Conservation (phyloP, 2,797 vertebrate species). For the Triplophysa yarkandensis region DNA sequence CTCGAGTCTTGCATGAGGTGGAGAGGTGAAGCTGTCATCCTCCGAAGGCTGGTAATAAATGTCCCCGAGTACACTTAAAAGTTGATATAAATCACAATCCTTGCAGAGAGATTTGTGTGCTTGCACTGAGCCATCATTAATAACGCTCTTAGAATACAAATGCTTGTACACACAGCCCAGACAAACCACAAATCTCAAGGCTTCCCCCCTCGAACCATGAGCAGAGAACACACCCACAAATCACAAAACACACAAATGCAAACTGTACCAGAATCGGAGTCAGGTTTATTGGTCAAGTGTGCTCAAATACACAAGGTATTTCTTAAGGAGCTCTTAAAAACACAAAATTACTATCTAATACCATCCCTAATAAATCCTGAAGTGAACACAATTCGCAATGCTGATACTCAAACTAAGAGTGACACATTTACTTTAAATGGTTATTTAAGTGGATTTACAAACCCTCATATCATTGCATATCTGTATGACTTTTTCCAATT, state of each 20-base stretch:
- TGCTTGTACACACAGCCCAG: constrained; percentile 43
- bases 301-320: no score
- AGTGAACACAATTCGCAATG: no score
- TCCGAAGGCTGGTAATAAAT: constrained; percentile 37
- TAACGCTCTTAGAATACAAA: constrained; percentile 53
- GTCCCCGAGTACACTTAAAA: constrained; percentile 43
- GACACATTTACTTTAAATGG: not conserved
- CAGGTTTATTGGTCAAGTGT: no score
- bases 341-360: no score
- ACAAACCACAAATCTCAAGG: constrained; percentile 5
- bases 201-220: not conserved
- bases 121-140: constrained; percentile 54
- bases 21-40: constrained; percentile 35
- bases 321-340: no score
- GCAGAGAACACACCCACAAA: not conserved
- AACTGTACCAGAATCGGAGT: not conserved
- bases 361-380: no score
- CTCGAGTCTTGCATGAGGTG: constrained; percentile 40
- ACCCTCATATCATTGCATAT: no score
- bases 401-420: not conserved
- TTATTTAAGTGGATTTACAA: no score
- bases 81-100: constrained; percentile 52
- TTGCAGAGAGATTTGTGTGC: constrained; percentile 39
- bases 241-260: not conserved
- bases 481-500: no score